These are phyloP conservation scores for Corapipo altera DNA, from an alignment of 2,113 vertebrate species.

Conservation along the genomic window DNA sequence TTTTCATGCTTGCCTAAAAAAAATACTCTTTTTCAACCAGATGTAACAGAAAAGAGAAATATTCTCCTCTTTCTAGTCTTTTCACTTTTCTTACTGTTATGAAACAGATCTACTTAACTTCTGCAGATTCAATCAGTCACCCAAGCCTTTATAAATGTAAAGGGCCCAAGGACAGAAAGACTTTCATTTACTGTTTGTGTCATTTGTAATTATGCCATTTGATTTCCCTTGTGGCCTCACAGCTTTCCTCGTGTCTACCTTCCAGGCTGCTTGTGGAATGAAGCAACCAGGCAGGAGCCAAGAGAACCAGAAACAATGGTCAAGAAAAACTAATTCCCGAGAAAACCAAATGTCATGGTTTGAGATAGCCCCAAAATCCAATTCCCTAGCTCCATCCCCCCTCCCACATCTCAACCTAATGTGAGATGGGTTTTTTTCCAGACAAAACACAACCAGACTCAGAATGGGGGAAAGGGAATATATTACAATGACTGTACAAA, in stretches of 20 bases:
- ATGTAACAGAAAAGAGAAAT: not conserved
- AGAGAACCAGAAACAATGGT: not conserved
- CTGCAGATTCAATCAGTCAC: not conserved
- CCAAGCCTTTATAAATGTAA: not conserved
- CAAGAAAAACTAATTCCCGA: not conserved
- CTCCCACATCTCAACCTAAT: too few relatives aligned
- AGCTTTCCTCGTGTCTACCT: not conserved
- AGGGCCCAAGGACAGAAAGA: not conserved
- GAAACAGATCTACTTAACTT: not conserved
- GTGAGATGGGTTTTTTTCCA: too few relatives aligned
- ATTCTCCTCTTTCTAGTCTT: not conserved
- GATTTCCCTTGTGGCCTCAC: conserved; percentile 1
- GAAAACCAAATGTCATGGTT: too few relatives aligned
- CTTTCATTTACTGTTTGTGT: conserved; percentile 25
- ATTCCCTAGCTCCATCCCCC: too few relatives aligned
- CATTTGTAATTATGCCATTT: conserved; percentile 37
- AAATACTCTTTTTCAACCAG: conserved; percentile 18
- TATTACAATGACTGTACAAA: too few relatives aligned
- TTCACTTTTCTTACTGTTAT: not conserved
- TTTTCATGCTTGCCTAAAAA: conserved; percentile 43
- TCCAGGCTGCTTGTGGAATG: conserved; percentile 10
- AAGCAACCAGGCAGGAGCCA: not conserved
- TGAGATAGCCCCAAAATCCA: too few relatives aligned
- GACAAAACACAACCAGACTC: too few relatives aligned
- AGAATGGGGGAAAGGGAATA: too few relatives aligned